phyloP scores from a whole-genome alignment of 2,113 vertebrate genomes.

The Lanius collurio region DNA sequence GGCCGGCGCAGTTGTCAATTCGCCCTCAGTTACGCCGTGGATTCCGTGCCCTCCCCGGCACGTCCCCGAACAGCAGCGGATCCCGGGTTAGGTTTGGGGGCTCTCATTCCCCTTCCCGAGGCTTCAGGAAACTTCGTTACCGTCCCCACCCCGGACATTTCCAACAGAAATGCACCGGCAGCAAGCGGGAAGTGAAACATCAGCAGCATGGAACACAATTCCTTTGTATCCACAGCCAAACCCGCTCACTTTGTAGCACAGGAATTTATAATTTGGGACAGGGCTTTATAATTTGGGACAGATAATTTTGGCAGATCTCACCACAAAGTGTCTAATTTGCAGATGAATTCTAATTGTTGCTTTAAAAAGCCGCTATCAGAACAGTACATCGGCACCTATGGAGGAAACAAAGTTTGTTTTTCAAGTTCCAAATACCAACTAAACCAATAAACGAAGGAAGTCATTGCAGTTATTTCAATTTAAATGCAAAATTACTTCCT shows the following conservation, averaged over 20 bases:
- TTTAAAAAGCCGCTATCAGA: background rate
- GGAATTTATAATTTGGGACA: fast-evolving
- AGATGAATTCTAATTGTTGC: background rate
- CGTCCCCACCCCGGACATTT: fast-evolving
- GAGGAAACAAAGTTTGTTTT: background rate
- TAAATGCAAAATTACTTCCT: background rate
- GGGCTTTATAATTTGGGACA: background rate
- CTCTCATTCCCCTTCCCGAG: fast-evolving
- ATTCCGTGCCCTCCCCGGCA: background rate
- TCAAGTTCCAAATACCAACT: background rate
- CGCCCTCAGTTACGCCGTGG: background rate
- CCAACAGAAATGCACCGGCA: fast-evolving
- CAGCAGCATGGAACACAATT: fast-evolving
- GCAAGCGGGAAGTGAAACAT: fast-evolving
- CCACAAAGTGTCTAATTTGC: background rate
- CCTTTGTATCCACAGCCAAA: fast-evolving
- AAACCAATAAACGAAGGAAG: background rate
- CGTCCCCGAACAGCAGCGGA: background rate
- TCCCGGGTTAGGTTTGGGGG: fast-evolving
- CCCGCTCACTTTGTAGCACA: fast-evolving
- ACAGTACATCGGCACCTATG: background rate
- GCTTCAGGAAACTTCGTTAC: background rate
- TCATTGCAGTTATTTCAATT: background rate
- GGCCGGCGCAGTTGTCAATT: background rate
- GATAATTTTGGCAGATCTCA: background rate